Evolutionary conservation across 2,888 invertebrate species (phyloP), one percentile per base, ranked within the genome.

Genomic region (Invenusta paracnida): DNA sequence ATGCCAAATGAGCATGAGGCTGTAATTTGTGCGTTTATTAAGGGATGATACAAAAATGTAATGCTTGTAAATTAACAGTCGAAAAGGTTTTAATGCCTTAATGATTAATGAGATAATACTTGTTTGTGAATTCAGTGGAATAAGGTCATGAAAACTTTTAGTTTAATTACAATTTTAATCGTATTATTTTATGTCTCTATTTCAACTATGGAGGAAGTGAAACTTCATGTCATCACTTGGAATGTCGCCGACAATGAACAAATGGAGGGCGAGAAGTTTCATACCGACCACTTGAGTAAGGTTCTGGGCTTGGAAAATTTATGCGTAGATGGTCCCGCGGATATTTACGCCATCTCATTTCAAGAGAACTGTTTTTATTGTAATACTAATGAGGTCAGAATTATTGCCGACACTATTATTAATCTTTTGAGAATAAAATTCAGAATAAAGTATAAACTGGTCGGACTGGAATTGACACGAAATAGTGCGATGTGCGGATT

Each of bases 221-320:
- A 73, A 23, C 73, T 73, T 73, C 73, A 73, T 5, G 73, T 73
- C 17, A 25, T 73, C 73, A 73, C 73, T 5, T 73, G 73, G 73
- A 73, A 73, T 73, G 73, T 73, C 27, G 73, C 17, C 25, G 73
- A 73, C 73, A 73, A 73, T 23, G 23, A 73, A 23, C 73, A 23
- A 73, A 73, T 73, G 73, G 5, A 5, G 2, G 2, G 23, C 27
- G 73, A 73, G 73, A 5, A 73, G 11, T 73, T 73, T 23, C 5
- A 73, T 23, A 5, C 25, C 11, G 17, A 48, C 48, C 48, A 48
- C 48, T n/a, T n/a, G n/a, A n/a, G n/a, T n/a, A n/a, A n/a, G n/a
- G n/a, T n/a, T n/a, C n/a, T n/a, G n/a, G n/a, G n/a, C n/a, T 48
- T 48, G 48, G 5, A 11, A 48, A 48, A 48, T 48, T 48, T 17